Conservation (phyloP, 1,140 invertebrate genomes). For the Drepana arcuata region DNA sequence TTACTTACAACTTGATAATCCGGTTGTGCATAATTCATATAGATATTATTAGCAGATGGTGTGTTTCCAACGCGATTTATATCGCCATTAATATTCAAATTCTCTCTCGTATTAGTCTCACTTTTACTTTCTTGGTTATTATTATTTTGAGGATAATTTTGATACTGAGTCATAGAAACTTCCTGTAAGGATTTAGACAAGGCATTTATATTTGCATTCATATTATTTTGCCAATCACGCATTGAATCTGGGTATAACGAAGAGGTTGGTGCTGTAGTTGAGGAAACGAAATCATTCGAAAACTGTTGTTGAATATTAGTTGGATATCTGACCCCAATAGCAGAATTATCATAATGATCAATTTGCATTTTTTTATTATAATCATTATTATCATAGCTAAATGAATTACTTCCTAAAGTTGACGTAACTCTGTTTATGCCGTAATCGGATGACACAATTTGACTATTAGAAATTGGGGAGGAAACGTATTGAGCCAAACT, state of each 20-base stretch:
- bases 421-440: conserved; percentile 32
- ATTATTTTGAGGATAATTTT: conserved; percentile 35
- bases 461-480: conserved; percentile 39
- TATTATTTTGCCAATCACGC: conserved; percentile 37
- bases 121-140: conserved; percentile 32
- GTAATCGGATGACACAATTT: conserved; percentile 42
- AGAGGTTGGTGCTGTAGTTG: conserved; percentile 36
- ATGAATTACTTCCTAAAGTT: conserved; percentile 28
- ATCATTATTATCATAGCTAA: conserved; percentile 34
- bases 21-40: conserved; percentile 43
- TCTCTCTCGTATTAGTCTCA: conserved; percentile 31
- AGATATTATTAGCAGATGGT: conserved; percentile 44
- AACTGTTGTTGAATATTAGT: conserved; percentile 40
- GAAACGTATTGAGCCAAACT: conserved; percentile 58
- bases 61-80: conserved; percentile 40
- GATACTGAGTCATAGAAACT: conserved; percentile 26
- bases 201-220: conserved; percentile 25
- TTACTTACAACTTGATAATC: conserved; percentile 36
- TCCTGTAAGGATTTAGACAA: conserved; percentile 45
- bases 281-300: conserved; percentile 37
- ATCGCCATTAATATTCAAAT: conserved; percentile 37
- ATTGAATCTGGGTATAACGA: conserved; percentile 37
- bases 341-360: conserved; percentile 64
- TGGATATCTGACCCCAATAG: conserved; percentile 49
- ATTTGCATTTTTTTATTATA: conserved; percentile 51